Base-by-base conservation (phyloP, 2,797 vertebrate species). In the Hybognathus amarus region DNA sequence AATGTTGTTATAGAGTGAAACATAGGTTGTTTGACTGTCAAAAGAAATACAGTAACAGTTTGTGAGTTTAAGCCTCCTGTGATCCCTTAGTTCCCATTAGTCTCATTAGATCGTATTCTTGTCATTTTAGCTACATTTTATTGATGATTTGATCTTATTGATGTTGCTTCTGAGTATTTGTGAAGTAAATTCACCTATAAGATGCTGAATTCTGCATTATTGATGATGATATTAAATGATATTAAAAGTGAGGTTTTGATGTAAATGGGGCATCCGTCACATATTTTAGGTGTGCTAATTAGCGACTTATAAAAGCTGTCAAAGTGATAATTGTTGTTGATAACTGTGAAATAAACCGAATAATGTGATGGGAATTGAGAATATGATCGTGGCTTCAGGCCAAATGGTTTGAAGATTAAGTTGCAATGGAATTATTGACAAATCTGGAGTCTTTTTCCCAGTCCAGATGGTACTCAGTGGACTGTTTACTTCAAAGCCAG, bases 251-350 rank as follows among this genome's bases (percentile, higher is more conserved):
- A 33, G 30, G 22, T 42, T 38, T 42, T 15, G 17, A 15, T 61
- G 38, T 33, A 47, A 71, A 54, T 24, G 8, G 2, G 47, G 33
- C 3, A 66, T 40, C 50, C 13, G 3, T 80, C 38, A 33, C 68
- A 13, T 73, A 50, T 47, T 73, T 24, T 63, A 42, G n/a, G 27
- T 73, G 30, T 33, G 56, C 27, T 73, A 63, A 64, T 73, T 73
- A 50, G 69, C 10, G 22, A 30, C 42, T 73, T 69, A 24, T 38
- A 47, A 80, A 64, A 18, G 56, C 24, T 18, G 59, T 33, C 1
- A 1, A 81, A 33, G 40, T 81, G 40, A 47, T 63, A 0, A 36
- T 71, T 1, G 5, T 30, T 47, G 54, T 71, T 27, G 24, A 47
- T 71, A 13, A 33, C 38, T 33, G 67, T 33, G 20, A 61, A 71